Conservation (phyloP, 1,140 invertebrate species). For the Pinna nobilis region DNA sequence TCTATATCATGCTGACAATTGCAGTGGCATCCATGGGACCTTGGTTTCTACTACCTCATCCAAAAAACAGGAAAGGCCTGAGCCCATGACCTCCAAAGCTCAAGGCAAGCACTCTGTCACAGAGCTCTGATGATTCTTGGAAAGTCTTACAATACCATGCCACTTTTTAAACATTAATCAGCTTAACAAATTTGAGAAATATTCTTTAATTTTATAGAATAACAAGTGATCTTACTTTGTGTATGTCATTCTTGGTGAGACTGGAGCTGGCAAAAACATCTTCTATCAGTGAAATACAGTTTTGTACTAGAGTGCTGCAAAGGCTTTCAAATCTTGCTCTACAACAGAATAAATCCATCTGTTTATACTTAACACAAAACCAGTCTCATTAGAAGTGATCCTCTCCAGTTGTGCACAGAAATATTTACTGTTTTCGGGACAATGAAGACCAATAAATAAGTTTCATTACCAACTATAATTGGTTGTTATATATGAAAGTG, state of each 20-base stretch:
- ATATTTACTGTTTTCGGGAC: too few species aligned
- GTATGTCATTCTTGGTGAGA: conserved; percentile 60
- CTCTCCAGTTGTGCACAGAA: too few species aligned
- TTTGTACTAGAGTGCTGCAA: conserved; percentile 67
- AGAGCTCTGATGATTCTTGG: not conserved
- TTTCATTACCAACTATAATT: too few species aligned
- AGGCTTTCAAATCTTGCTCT: conserved; percentile 74
- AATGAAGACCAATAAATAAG: too few species aligned
- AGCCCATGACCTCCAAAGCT: not conserved
- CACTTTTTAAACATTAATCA: not conserved
- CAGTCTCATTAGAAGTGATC: too few species aligned
- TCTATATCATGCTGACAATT: too few species aligned
- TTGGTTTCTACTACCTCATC: not conserved
- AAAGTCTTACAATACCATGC: not conserved
- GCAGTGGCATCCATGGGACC: too few species aligned
- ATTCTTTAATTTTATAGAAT: not conserved
- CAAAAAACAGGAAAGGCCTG: not conserved
- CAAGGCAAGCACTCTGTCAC: not conserved
- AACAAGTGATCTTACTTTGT: conserved; percentile 54
- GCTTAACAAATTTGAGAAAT: not conserved
- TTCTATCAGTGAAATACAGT: conserved; percentile 60
- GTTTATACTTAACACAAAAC: too few species aligned
- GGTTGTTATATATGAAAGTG: too few species aligned
- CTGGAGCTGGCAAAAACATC: conserved; percentile 91
- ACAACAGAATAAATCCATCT: conserved; percentile 16